phyloP scores from a whole-genome alignment of 2,888 invertebrate genomes.

The Acronicta psi region DNA sequence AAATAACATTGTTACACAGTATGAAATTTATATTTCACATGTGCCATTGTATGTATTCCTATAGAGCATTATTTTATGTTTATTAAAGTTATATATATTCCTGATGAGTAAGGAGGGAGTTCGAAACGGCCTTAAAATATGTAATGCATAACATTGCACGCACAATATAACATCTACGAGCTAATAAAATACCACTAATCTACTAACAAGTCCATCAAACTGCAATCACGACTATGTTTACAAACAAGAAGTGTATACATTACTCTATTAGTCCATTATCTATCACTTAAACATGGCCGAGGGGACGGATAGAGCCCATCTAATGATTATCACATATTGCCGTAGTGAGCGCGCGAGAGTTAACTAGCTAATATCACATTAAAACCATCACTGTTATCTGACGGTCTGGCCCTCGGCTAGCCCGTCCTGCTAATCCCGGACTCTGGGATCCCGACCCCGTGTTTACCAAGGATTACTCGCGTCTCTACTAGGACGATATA shows the following conservation, averaged over 20 bases:
- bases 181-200: conserved; percentile 45
- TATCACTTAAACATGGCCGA: conserved; percentile 54
- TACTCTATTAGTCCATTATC: conserved; percentile 56
- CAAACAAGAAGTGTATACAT: conserved; percentile 48
- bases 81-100: too few species aligned
- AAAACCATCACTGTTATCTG: conserved; percentile 74
- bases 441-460: conserved; percentile 68
- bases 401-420: conserved; percentile 61
- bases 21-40: too few species aligned
- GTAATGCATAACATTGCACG: conserved; percentile 21
- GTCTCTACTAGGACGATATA: conserved; percentile 65
- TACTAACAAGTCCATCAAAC: conserved; percentile 50
- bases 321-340: conserved; percentile 63
- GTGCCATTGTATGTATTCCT: too few species aligned
- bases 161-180: conserved; percentile 6
- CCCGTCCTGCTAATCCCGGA: conserved; percentile 67
- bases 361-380: conserved; percentile 78
- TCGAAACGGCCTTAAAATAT: neutral
- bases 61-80: too few species aligned
- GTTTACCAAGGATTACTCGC: conserved; percentile 73
- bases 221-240: conserved; percentile 44
- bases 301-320: conserved; percentile 51
- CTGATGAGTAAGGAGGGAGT: neutral
- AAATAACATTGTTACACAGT: too few species aligned
- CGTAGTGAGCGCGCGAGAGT: conserved; percentile 51